Evolutionary conservation across 2,797 vertebrate genomes (phyloP).

Genomic region (Brachyalestes nurse): DNA sequence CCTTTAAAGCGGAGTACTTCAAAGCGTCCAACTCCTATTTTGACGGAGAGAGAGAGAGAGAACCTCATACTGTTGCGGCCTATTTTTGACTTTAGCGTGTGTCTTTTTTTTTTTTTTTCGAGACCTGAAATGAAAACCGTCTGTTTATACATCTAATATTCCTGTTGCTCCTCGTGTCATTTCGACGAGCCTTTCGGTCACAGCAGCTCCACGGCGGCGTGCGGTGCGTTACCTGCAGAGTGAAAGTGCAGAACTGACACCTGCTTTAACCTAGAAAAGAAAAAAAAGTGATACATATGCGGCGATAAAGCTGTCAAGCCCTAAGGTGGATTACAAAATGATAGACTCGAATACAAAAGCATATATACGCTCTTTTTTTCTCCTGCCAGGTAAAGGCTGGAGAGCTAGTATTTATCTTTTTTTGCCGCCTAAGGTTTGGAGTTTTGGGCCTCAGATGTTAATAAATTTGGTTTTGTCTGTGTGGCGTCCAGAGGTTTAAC

Average conservation of each 20-base stretch:
- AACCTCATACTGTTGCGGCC: conserved; percentile 25
- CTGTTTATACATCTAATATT: conserved; percentile 48
- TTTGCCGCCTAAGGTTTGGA: too few relatives aligned
- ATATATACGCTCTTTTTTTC: background rate
- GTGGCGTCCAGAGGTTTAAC: background rate
- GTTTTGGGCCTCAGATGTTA: background rate
- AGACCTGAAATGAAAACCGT: conserved; percentile 36
- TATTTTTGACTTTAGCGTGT: conserved; percentile 41
- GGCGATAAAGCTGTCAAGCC: conserved; percentile 25
- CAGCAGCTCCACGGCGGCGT: conserved; percentile 2
- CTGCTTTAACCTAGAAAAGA: conserved; percentile 34
- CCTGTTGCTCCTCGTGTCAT: conserved; percentile 45
- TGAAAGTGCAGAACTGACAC: conserved; percentile 30
- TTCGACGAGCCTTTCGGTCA: conserved; percentile 38
- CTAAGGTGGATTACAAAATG: conserved; percentile 41
- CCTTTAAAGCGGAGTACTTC: conserved; percentile 37
- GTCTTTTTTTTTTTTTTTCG: background rate
- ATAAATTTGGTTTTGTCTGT: background rate
- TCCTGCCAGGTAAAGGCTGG: background rate
- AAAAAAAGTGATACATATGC: conserved; percentile 26
- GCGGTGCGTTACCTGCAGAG: conserved; percentile 31
- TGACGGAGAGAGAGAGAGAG: conserved; percentile 13
- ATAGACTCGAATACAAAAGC: conserved; percentile 34
- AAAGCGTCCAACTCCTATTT: conserved; percentile 45
- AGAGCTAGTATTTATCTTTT: background rate